These are phyloP conservation scores for Pomphorhynchus laevis DNA, from an alignment of 1,140 invertebrate species.

Conservation along the genomic window DNA sequence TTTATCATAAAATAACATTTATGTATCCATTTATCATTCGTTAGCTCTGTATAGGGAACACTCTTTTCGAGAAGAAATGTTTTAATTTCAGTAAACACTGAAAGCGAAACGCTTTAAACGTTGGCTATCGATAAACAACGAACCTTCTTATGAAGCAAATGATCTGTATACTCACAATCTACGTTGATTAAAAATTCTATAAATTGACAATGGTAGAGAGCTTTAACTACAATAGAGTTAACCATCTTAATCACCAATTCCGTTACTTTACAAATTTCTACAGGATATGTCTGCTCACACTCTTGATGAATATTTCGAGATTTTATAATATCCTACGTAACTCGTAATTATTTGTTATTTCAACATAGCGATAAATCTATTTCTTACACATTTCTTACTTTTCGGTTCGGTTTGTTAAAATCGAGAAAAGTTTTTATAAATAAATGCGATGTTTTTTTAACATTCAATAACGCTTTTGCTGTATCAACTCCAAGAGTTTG, in stretches of 20 bases:
- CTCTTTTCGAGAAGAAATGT: constrained; percentile 1
- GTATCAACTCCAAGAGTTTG: no score
- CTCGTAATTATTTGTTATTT: no score
- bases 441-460: no score
- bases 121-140: background rate
- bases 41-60: background rate
- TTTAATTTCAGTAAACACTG: background rate
- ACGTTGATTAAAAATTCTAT: background rate
- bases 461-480: no score
- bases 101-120: constrained; percentile 1
- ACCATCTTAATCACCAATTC: background rate
- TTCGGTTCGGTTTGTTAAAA: no score
- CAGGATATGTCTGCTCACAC: background rate
- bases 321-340: no score
- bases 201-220: background rate
- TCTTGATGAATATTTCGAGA: no score
- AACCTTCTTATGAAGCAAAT: no score
- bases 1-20: background rate
- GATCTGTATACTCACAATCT: background rate
- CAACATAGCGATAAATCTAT: no score
- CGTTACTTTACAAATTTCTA: constrained; percentile 1
- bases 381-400: no score
- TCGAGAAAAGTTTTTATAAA: no score
- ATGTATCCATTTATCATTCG: background rate
- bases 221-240: constrained; percentile 1